Percentiles rank a stretch among this genome's conserved stretches.
Conservation (phyloP, 2,113 vertebrate genomes). For the Gnathonemus echidnorhynchus region DNA sequence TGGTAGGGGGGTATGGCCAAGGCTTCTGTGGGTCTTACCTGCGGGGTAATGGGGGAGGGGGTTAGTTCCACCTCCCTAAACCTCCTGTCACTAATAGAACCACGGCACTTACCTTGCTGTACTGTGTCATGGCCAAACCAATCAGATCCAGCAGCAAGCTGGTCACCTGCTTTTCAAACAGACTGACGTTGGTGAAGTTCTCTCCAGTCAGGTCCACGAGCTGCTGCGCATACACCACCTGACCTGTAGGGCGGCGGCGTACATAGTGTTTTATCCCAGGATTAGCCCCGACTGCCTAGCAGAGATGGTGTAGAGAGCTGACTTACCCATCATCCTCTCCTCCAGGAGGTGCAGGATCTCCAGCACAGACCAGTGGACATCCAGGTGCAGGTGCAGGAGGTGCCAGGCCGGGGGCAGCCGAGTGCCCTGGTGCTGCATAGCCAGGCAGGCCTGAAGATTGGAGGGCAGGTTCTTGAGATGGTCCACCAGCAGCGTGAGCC, state of each 20-base stretch:
- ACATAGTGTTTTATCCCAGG: conserved; percentile 70
- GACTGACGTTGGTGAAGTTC: conserved; percentile 78
- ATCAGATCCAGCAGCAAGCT: conserved; percentile 80
- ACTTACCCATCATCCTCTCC: conserved; percentile 79
- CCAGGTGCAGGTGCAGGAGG: conserved; percentile 85
- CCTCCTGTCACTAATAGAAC: not conserved
- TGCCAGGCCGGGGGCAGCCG: conserved; percentile 90
- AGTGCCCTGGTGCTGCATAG: conserved; percentile 81
- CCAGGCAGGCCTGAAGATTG: conserved; percentile 68
- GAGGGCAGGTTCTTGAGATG: conserved; percentile 71
- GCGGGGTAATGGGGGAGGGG: conserved; percentile 23
- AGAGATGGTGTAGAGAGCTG: conserved; percentile 61
- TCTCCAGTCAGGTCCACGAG: conserved; percentile 83
- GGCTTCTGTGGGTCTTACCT: conserved; percentile 83
- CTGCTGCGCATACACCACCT: conserved; percentile 81
- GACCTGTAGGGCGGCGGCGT: conserved; percentile 59
- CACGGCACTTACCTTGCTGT: conserved; percentile 73
- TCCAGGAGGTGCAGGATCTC: conserved; percentile 80
- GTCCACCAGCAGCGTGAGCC: conserved; percentile 72
- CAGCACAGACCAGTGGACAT: conserved; percentile 83
- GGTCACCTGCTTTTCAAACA: conserved; percentile 85
- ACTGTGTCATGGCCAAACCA: conserved; percentile 73
- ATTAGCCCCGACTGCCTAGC: conserved; percentile 80
- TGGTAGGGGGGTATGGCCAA: conserved; percentile 66
- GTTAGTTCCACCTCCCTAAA: not conserved